Base-by-base conservation (phyloP, 2,113 vertebrate species). In the Corvus moneduloides region DNA sequence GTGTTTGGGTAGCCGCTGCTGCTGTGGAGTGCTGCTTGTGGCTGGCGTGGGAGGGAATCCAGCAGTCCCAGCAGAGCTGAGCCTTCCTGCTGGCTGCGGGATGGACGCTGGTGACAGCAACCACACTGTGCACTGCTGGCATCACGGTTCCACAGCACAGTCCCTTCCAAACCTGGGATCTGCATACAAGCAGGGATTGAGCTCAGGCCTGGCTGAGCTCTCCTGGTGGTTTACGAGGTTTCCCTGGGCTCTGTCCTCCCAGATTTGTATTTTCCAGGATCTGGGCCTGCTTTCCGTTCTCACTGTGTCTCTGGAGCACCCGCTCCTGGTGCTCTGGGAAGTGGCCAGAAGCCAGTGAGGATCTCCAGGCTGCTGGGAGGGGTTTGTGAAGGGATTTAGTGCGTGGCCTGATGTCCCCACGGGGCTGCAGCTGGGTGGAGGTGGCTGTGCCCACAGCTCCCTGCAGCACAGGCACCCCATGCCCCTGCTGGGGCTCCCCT, bases 391-490 rank as follows among this genome's bases (percentile, higher is more conserved):
- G 87, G 63, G 30, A 11, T 41, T 46, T 4, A 24, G 8, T 10
- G 7, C 13, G 3, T 0, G 3, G 30, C 4, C 46, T 18, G 55
- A 11, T 41, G 83, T 52, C 55, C 19, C n/a, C 4, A 1, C 3
- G 8, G 71, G 62, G 61, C 26, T 6, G 9, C 44, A 66, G 37
- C 32, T 13, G 35, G 15, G 61, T 1, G 6, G 23, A 27, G 63
- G 28, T 1, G 11, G 13, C 72, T 73, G 35, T 81, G 13, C 48
- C 63, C 23, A 35, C 18, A 15, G 30, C 3, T 3, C 7, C 21
- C 71, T n/a, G 44, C 48, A 56, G 58, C 26, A 10, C 20, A 2
- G 27, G 16, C 43, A 11, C 27, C 72, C 32, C 5, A 2, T 15
- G 27, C n/a, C 61, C 35, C 5, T 15, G 13, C 82, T 28, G 58